phyloP scores from a whole-genome alignment of 2,888 invertebrate genomes.

The Nephrotoma flavescens region DNA sequence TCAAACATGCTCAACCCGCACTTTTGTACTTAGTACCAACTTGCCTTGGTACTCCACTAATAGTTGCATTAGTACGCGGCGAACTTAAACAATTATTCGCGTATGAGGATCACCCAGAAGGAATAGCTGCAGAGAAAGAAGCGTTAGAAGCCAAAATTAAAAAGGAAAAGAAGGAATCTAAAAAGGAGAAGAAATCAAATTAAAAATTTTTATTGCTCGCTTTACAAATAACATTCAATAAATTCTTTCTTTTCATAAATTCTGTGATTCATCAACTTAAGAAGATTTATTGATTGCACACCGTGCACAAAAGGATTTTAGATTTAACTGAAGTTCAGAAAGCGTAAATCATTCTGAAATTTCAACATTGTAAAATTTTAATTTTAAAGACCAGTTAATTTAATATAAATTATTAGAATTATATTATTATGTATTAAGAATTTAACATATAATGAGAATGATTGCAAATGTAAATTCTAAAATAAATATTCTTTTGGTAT shows the following conservation, averaged over 20 bases:
- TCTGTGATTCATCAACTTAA: background rate
- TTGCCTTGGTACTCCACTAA: conserved; percentile 79
- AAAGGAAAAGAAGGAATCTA: conserved; percentile 25
- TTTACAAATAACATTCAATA: background rate
- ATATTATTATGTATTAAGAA: background rate
- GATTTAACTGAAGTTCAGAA: background rate
- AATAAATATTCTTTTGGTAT: background rate
- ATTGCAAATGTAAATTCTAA: background rate
- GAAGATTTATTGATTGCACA: background rate
- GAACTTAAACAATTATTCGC: conserved; percentile 80
- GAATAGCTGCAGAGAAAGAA: conserved; percentile 21
- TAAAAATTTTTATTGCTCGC: background rate
- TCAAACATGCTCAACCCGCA: conserved; percentile 97
- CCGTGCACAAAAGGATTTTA: background rate
- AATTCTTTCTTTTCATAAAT: background rate
- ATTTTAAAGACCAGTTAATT: background rate
- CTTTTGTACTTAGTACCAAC: conserved; percentile 93
- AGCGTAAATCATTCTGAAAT: background rate
- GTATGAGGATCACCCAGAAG: conserved; percentile 58
- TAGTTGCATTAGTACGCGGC: conserved; percentile 77
- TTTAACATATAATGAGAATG: background rate
- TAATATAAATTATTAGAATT: background rate
- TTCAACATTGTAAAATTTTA: background rate
- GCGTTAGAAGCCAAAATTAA: conserved; percentile 22
- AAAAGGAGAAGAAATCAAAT: conserved; percentile 25